Conservation (phyloP, 2,888 invertebrate species). For the Stictocephala bisonia region DNA sequence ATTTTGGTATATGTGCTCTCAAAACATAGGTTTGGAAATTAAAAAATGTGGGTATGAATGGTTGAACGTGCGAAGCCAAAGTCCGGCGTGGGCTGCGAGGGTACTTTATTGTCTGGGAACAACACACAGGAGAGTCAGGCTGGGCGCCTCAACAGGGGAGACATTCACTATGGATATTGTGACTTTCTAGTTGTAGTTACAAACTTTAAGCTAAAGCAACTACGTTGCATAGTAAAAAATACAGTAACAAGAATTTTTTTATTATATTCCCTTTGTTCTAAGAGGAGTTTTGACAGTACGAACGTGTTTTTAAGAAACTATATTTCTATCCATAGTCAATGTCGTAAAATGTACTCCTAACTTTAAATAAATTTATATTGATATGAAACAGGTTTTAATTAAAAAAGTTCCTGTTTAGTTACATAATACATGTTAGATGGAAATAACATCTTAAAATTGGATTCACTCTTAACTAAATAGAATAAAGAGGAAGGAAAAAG, state of each 20-base stretch:
- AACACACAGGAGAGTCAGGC: slow-evolving; percentile 10
- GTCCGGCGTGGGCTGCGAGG: neutral
- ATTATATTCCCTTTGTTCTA: no score
- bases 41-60: slow-evolving; percentile 22
- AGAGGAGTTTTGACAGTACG: no score
- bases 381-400: no score
- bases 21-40: slow-evolving; percentile 43
- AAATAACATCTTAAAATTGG: no score
- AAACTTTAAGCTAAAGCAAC: no score
- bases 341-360: slow-evolving; percentile 15
- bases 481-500: slow-evolving; percentile 51
- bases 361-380: slow-evolving; percentile 51
- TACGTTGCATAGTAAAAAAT: no score
- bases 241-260: no score
- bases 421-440: no score
- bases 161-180: slow-evolving; percentile 26
- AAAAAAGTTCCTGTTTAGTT: no score
- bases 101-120: slow-evolving; percentile 17
- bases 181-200: no score
- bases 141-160: neutral
- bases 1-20: slow-evolving; percentile 29
- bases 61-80: slow-evolving; percentile 8
- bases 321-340: slow-evolving; percentile 28
- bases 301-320: no score
- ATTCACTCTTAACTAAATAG: slow-evolving; percentile 49